Conservation (phyloP, 2,113 vertebrate genomes). For the Poicephalus gulielmi region DNA sequence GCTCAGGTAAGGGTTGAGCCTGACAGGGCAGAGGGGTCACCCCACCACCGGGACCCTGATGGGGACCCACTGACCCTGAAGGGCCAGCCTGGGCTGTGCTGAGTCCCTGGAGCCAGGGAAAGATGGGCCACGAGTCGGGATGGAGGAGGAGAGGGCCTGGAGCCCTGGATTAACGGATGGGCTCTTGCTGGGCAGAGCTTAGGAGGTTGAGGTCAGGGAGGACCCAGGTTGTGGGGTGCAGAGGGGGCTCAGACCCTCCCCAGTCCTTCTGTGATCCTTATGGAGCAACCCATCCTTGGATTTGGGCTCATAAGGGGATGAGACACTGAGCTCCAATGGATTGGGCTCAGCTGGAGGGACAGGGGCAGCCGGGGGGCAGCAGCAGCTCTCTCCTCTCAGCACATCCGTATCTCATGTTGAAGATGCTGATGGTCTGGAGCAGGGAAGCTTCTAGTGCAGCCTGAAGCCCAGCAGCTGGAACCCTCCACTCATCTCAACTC, state of each 20-base stretch:
- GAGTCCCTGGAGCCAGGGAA: not conserved
- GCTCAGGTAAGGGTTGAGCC: conserved; percentile 18
- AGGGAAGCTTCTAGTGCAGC: not conserved
- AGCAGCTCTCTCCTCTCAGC: not conserved
- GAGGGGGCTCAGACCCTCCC: not conserved
- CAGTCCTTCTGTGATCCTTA: not conserved
- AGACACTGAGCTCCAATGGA: not conserved
- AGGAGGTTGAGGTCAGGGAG: not conserved
- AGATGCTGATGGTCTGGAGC: not conserved
- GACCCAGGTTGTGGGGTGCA: not conserved
- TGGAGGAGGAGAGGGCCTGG: not conserved
- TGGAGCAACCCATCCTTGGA: fast-evolving
- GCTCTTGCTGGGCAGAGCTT: not conserved
- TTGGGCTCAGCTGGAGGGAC: not conserved
- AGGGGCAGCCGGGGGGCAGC: not conserved
- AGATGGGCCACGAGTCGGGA: not conserved
- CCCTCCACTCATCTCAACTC: fast-evolving
- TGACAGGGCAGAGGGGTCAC: not conserved
- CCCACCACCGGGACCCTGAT: fast-evolving
- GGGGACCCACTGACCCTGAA: fast-evolving
- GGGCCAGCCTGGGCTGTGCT: not conserved
- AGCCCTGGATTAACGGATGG: fast-evolving
- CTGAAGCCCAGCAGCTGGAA: not conserved
- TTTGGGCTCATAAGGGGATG: not conserved
- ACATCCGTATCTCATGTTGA: fast-evolving